Percentiles rank a stretch among this genome's conserved stretches.
Evolutionary conservation across 2,888 invertebrate genomes (phyloP).

Genomic region (Chrysodeixis includens): DNA sequence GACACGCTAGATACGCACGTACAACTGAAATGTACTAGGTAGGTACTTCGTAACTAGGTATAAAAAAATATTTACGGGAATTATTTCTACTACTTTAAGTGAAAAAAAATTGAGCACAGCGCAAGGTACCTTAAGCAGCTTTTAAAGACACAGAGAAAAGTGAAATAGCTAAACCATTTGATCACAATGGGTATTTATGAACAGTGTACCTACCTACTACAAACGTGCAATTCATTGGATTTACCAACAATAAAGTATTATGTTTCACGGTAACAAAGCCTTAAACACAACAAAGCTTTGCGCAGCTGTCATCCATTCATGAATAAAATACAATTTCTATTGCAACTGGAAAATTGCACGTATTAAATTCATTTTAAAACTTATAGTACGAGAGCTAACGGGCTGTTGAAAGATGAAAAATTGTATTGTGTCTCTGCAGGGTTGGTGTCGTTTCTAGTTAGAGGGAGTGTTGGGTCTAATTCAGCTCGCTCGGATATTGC

Average conservation of each 20-base stretch:
- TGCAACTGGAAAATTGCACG: conserved; percentile 24
- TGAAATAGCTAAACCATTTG: no score
- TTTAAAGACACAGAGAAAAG: no score
- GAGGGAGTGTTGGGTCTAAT: conserved; percentile 63
- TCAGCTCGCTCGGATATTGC: conserved; percentile 80
- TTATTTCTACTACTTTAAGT: no score
- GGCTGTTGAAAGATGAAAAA: conserved; percentile 34
- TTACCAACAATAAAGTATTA: conserved; percentile 8
- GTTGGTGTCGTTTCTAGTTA: conserved; percentile 64
- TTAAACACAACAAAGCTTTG: conserved; percentile 26
- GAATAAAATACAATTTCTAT: conserved; percentile 33
- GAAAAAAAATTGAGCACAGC: no score
- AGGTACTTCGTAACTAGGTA: no score
- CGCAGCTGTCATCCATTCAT: conserved; percentile 13
- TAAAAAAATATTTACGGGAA: no score
- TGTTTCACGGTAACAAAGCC: conserved; percentile 12
- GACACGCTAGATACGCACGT: conserved; percentile 48
- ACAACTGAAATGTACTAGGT: no score
- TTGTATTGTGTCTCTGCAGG: conserved; percentile 40
- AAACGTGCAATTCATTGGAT: background rate
- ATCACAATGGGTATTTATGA: no score
- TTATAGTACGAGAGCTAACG: conserved; percentile 34
- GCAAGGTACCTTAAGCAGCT: no score
- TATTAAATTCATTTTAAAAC: conserved; percentile 34
- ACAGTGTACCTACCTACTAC: no score